Percentiles rank a stretch among this genome's conserved stretches.
Evolutionary conservation across 2,888 invertebrate genomes (phyloP).

Genomic region (Teleogryllus oceanicus): DNA sequence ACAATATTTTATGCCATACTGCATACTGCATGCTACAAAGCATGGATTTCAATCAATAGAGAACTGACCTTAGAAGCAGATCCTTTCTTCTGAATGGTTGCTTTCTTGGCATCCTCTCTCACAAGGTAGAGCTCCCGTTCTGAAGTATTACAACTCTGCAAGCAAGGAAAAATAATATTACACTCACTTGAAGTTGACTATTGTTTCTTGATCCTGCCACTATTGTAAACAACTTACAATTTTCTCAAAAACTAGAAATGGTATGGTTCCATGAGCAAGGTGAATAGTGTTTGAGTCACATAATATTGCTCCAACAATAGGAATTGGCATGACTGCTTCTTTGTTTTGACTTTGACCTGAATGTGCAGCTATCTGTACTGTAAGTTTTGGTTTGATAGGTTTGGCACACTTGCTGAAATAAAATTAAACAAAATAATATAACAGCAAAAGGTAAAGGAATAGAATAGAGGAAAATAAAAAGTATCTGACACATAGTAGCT

Average conservation of each 20-base stretch:
- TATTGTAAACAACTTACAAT: constrained; percentile 47
- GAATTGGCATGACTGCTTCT: constrained; percentile 54
- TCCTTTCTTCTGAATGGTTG: constrained; percentile 20
- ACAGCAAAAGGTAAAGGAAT: neutral
- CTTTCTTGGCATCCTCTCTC: constrained; percentile 47
- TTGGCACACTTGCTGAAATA: constrained; percentile 51
- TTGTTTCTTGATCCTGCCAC: neutral
- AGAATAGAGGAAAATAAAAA: neutral
- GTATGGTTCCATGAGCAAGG: constrained; percentile 57
- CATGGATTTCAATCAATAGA: neutral
- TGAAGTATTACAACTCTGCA: constrained; percentile 27
- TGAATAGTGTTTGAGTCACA: constrained; percentile 48
- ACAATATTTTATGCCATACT: neutral
- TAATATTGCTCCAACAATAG: constrained; percentile 51
- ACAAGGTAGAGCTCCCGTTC: constrained; percentile 53
- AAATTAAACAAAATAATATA: neutral
- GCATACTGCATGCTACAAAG: neutral
- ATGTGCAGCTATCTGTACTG: constrained; percentile 54
- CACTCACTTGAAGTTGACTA: neutral
- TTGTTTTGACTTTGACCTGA: constrained; percentile 52
- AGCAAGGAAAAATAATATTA: neutral
- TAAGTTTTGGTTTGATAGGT: constrained; percentile 62
- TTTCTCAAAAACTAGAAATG: constrained; percentile 59
- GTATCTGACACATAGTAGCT: neutral
- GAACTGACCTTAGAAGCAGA: constrained; percentile 32